A percentile compares a stretch with the other conserved stretches of the same genome.
These are phyloP conservation scores for Pogonocherus hispidulus DNA, from an alignment of 2,888 invertebrate species.

Conservation along the genomic window DNA sequence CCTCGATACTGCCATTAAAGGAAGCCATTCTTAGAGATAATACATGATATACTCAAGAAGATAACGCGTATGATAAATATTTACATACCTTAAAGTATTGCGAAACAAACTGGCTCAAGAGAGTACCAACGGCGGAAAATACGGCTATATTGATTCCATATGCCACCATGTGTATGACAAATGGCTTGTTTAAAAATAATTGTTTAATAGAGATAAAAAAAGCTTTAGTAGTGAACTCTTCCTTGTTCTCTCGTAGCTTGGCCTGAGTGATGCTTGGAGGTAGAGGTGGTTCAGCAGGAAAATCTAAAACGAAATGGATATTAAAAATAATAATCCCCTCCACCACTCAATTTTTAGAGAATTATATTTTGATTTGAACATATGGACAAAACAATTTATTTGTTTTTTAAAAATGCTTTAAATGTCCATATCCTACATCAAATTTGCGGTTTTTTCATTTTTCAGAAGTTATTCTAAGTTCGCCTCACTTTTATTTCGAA, in stretches of 20 bases:
- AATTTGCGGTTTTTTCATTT: no score
- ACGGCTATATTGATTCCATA: constrained; percentile 95
- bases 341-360: no score
- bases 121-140: constrained; percentile 94
- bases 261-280: constrained; percentile 73
- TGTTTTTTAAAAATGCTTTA: no score
- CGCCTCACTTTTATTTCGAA: no score
- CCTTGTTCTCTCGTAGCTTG: constrained; percentile 69
- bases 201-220: constrained; percentile 79
- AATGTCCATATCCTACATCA: no score
- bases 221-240: constrained; percentile 69
- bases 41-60: no score
- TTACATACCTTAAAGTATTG: constrained; percentile 85
- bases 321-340: no score
- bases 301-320: constrained; percentile 69
- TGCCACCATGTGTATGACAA: constrained; percentile 83
- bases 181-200: constrained; percentile 82
- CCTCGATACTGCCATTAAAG: neutral
- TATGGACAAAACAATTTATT: no score
- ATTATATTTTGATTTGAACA: no score
- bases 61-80: no score
- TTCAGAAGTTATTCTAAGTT: no score
- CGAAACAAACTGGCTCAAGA: constrained; percentile 88
- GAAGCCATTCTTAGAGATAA: no score
- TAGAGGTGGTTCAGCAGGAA: constrained; percentile 71